Evolutionary conservation across 2,113 vertebrate genomes (phyloP), one percentile per base, ranked within the genome.

Genomic region (Coregonus clupeaformis): DNA sequence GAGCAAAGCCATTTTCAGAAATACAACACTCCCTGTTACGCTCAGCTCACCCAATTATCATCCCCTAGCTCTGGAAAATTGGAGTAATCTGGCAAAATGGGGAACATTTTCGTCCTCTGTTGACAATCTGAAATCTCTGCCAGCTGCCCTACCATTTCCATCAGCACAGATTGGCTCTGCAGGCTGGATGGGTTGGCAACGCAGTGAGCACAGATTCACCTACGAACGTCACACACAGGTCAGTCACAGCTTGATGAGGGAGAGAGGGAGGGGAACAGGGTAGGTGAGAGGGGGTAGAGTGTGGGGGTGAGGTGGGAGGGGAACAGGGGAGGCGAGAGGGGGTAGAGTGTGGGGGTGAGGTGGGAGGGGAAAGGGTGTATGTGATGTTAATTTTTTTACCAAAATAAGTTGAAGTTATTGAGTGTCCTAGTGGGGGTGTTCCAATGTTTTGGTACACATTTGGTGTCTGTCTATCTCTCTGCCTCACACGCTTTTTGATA

Each of bases 381-480:
- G 32, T 0, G 18, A 59, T 55, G 30, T 67, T 52, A 6, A 7
- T 66, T 81, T 1, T 77, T 83, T 81, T 80, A 78, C 76, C 76
- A n/a, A 84, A 77, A 87, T 69, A 22, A 18, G 30, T 84, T 29
- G 74, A 80, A 83, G 36, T 80, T 77, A 68, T 77, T 78, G 42
- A 77, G 66, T 78, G 70, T 87, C 75, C 77, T 69, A 12, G 55
- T 30, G 13, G 45, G 68, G 78, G 45, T 85, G 71, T 77, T 80
- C 74, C 36, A 81, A 76, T 81, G 67, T 74, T 82, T 80, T 69
- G 47, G 69, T 86, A 74, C 57, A 22, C 18, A 57, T 20, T 66
- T 45, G 74, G 1, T 73, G 60, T 57, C 69, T 82, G 70, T 74
- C 71, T n/a, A n/a, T 73, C 66, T 80, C 74, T 45, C 30, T 80